Base-by-base conservation (phyloP, 2,888 invertebrate genomes). In the Strigamia transsilvanica region DNA sequence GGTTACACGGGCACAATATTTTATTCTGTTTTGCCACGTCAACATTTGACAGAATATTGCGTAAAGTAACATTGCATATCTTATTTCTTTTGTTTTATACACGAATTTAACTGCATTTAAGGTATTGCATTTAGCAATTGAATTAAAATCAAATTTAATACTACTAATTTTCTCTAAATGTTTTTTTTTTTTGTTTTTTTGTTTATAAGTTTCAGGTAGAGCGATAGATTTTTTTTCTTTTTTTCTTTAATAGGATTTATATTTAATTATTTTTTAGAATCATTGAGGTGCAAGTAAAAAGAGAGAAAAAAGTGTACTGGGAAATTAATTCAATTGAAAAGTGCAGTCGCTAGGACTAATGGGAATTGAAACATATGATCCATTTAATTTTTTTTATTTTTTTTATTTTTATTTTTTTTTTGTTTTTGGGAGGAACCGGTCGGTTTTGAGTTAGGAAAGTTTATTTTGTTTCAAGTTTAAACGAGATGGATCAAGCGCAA, bases 321-420 rank as follows among this genome's bases (percentile, higher is more conserved):
- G 32, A 73, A 73, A 73, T 73, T 73, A 73, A 73, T 73, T 73
- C 73, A 73, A 73, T 73, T 73, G 73, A 73, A 27, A 73, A 73
- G 73, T 73, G 73, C 73, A 73, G 32, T 73, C 27, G n/a, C 12
- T 32, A 73, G 32, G 27, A 73, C 73, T 73, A 73, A 73, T 73
- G 73, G 73, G 73, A 73, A 73, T 73, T 73, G 73, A 73, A 73
- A 73, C 73, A 73, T 73, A 73, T 73, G 73, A 73, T 73, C 73
- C 73, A 32, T 27, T 32, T 32, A 73, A 32, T 73, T 73, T 73
- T 32, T 15, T 66, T 66, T 23, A 13, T 10, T 46, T 15, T 46
- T 46, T 42, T 15, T 42, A 3, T 42, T 23, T 46, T 10, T 46
- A 4, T 46, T 46, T 42, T 15, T 42, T 42, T 42, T 15, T 42